Percentiles rank a stretch among this genome's conserved stretches.
These are phyloP conservation scores for Hippocampus zosterae DNA, from an alignment of 2,113 vertebrate genomes.

Conservation along the genomic window DNA sequence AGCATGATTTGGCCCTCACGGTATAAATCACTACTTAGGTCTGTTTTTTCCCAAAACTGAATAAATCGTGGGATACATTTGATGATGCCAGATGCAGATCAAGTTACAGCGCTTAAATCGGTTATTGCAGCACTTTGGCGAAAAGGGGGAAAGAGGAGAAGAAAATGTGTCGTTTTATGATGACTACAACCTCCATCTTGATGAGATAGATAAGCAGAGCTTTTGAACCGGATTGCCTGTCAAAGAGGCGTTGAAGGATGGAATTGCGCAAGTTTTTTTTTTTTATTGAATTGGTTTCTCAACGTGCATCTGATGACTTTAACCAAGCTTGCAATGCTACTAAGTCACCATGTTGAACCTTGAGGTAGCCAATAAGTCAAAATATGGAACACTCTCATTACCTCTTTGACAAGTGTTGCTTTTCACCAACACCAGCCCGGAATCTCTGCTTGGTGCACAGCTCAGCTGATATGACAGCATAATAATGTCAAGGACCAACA, in stretches of 20 bases:
- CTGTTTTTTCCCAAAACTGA: background rate
- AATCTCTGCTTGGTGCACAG: constrained; percentile 30
- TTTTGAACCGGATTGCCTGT: background rate
- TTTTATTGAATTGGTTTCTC: background rate
- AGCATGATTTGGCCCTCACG: background rate
- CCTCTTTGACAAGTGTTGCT: constrained; percentile 28
- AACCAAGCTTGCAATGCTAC: constrained; percentile 22
- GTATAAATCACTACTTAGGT: background rate
- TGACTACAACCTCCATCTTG: background rate
- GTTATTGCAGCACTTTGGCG: background rate
- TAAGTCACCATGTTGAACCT: constrained; percentile 29
- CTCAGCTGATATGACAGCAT: constrained; percentile 41
- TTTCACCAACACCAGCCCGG: constrained; percentile 7
- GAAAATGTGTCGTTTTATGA: background rate
- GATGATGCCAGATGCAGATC: background rate
- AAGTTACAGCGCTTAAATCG: background rate
- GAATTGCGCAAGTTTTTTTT: background rate
- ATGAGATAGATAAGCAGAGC: background rate
- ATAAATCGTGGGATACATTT: background rate
- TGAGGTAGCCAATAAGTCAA: constrained; percentile 27
- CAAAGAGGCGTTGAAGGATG: constrained; percentile 9
- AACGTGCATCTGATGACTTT: constrained; percentile 1
- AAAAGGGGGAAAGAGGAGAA: background rate
- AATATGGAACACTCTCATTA: constrained; percentile 18
- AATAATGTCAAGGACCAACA: constrained; percentile 48